Percentiles rank a stretch among this genome's conserved stretches.
These are phyloP conservation scores for Sclerodermus sp. DNA, from an alignment of 2,888 invertebrate species.

Conservation along the genomic window DNA sequence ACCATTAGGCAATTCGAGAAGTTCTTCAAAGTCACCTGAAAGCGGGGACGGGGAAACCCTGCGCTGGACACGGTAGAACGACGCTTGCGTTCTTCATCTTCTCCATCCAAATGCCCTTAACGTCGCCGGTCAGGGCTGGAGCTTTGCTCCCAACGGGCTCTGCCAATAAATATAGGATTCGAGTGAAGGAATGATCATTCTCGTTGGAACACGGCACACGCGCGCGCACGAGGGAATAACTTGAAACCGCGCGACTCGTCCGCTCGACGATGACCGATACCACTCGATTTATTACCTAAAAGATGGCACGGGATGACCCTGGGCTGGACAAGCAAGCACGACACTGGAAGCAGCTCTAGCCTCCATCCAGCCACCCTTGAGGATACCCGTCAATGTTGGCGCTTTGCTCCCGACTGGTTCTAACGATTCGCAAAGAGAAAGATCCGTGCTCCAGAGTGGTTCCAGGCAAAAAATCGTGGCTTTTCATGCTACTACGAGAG, in stretches of 20 bases:
- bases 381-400: constrained; percentile 65
- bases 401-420: constrained; percentile 64
- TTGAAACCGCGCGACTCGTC: background rate
- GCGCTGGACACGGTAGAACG: constrained; percentile 71
- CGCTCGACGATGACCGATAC: constrained; percentile 11
- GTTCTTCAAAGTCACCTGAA: constrained; percentile 59
- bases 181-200: background rate
- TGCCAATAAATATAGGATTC: constrained; percentile 35
- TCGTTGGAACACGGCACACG: constrained; percentile 67
- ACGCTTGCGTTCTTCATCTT: constrained; percentile 51
- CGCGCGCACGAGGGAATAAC: constrained; percentile 60
- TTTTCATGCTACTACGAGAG: constrained; percentile 2
- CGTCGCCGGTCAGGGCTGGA: constrained; percentile 59
- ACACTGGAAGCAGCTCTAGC: constrained; percentile 46
- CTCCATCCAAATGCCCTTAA: constrained; percentile 49
- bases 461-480: background rate
- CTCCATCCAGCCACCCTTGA: constrained; percentile 45
- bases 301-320: constrained; percentile 73
- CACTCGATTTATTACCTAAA: constrained; percentile 67
- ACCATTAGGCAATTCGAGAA: background rate
- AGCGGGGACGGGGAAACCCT: constrained; percentile 67
- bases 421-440: constrained; percentile 35
- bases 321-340: constrained; percentile 70
- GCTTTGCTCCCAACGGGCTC: constrained; percentile 67
- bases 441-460: no score